These are phyloP conservation scores for Drosophila nr. perissopoda DNA, from an alignment of 2,888 invertebrate genomes.

Conservation along the genomic window DNA sequence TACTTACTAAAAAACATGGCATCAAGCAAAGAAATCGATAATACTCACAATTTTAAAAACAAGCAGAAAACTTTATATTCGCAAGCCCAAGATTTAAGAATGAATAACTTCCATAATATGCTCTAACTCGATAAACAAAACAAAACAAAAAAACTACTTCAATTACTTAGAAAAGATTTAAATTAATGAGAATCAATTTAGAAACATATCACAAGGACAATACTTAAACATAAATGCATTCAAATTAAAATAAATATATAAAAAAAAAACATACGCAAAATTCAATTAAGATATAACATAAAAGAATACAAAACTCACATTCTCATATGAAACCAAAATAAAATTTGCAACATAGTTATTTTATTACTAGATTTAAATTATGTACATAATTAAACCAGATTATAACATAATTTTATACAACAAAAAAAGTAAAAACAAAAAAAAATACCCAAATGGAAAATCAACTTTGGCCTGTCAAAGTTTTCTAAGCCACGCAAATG, in stretches of 20 bases:
- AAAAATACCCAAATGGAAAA: constrained; percentile 25
- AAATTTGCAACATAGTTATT: constrained; percentile 74
- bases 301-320: constrained; percentile 35
- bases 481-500: constrained; percentile 41
- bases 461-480: constrained; percentile 60
- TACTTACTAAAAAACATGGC: constrained; percentile 36
- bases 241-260: constrained; percentile 59
- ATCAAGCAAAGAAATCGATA: constrained; percentile 53
- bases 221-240: constrained; percentile 83
- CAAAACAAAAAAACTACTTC: constrained; percentile 66
- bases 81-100: constrained; percentile 64
- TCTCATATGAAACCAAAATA: constrained; percentile 53
- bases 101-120: constrained; percentile 76
- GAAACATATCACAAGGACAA: constrained; percentile 85
- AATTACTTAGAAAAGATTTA: constrained; percentile 80
- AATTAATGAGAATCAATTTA: constrained; percentile 78
- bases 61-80: constrained; percentile 62
- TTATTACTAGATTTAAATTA: constrained; percentile 68
- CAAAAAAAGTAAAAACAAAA: constrained; percentile 40
- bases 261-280: constrained; percentile 40
- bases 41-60: constrained; percentile 64
- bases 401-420: constrained; percentile 71
- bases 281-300: constrained; percentile 47
- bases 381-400: constrained; percentile 63
- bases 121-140: constrained; percentile 70